Evolutionary conservation across 2,797 vertebrate species (phyloP).

Genomic region (Danionella dracula): DNA sequence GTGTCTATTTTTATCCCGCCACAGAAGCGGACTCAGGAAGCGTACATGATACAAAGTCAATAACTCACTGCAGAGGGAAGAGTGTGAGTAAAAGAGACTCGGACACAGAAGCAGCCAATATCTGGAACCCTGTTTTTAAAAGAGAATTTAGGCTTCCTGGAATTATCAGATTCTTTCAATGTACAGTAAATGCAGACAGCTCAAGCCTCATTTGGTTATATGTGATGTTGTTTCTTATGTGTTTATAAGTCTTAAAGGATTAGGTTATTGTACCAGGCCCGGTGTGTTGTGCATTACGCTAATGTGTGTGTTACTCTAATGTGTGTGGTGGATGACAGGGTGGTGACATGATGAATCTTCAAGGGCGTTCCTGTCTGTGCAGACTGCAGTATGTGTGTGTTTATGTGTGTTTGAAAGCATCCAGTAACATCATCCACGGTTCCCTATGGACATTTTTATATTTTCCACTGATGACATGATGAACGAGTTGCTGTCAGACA

Average conservation of each 20-base stretch:
- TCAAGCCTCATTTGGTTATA: neutral
- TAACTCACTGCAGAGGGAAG: slow-evolving; percentile 56
- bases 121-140: slow-evolving; percentile 33
- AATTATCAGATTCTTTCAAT: slow-evolving; percentile 46
- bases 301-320: neutral
- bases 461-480: slow-evolving; percentile 64
- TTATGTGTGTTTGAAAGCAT: slow-evolving; percentile 10
- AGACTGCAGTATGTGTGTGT: slow-evolving; percentile 20
- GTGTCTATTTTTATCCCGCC: slow-evolving; percentile 67
- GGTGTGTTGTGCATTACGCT: too few species aligned
- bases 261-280: too few species aligned
- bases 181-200: too few species aligned
- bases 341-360: slow-evolving; percentile 60
- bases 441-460: slow-evolving; percentile 42
- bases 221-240: neutral
- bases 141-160: slow-evolving; percentile 40
- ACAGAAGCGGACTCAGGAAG: slow-evolving; percentile 53
- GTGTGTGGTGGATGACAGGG: slow-evolving; percentile 14
- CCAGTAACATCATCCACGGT: slow-evolving; percentile 57
- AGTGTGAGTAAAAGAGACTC: slow-evolving; percentile 52
- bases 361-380: slow-evolving; percentile 46
- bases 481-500: slow-evolving; percentile 61
- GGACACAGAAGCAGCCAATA: slow-evolving; percentile 43
- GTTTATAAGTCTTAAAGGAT: neutral
- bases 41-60: slow-evolving; percentile 63